These are phyloP conservation scores for Xanthia togata DNA, from an alignment of 2,888 invertebrate species.

Conservation along the genomic window DNA sequence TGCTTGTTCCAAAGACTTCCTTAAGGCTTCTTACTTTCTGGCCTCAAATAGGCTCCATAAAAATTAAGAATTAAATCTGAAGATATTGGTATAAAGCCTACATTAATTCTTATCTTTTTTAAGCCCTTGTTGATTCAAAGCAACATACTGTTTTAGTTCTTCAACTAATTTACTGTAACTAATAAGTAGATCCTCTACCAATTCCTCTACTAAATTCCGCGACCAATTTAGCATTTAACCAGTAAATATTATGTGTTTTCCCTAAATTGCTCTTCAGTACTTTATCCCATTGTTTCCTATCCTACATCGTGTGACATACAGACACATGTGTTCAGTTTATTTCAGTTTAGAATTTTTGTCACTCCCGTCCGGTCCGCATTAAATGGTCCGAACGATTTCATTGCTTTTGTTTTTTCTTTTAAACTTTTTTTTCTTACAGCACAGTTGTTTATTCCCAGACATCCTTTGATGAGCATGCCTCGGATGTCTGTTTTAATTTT, in stretches of 20 bases:
- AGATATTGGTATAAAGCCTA: too few relatives aligned
- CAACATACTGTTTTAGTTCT: neutral
- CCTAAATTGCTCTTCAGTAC: slow-evolving; percentile 11
- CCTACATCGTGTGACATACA: slow-evolving; percentile 77
- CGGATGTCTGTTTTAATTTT: slow-evolving; percentile 79
- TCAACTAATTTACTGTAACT: neutral
- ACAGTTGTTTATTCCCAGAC: slow-evolving; percentile 81
- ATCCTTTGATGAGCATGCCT: slow-evolving; percentile 86
- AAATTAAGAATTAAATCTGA: slow-evolving; percentile 1
- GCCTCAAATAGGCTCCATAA: neutral
- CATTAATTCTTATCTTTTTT: neutral
- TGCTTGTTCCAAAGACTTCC: neutral
- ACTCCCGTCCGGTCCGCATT: slow-evolving; percentile 89
- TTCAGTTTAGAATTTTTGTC: slow-evolving; percentile 89
- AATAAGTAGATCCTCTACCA: slow-evolving; percentile 1
- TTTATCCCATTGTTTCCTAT: slow-evolving; percentile 56
- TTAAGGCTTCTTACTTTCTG: neutral
- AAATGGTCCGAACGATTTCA: slow-evolving; percentile 89
- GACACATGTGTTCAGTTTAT: slow-evolving; percentile 89
- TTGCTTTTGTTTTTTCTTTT: slow-evolving; percentile 79
- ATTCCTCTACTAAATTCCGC: neutral
- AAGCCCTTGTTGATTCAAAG: neutral
- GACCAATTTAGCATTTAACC: neutral
- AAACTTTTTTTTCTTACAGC: slow-evolving; percentile 71
- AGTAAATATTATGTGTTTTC: slow-evolving; percentile 16